Percentiles rank a stretch among this genome's conserved stretches.
Conservation (phyloP, 1,140 invertebrate genomes). For the Campoletis sonorensis region DNA sequence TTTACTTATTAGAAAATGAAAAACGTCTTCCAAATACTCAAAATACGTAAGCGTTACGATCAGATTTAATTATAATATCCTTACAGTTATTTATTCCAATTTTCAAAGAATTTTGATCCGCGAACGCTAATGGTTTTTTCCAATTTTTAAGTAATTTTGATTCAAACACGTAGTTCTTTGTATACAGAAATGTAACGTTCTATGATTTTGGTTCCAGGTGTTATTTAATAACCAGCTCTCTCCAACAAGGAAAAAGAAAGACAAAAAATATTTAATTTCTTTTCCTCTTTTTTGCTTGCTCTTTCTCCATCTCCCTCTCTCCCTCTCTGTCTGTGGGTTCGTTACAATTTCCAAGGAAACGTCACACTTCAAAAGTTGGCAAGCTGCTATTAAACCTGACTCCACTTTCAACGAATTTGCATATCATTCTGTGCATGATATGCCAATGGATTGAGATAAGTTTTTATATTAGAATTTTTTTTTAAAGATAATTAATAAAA, state of each 20-base stretch:
- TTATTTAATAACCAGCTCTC: neutral
- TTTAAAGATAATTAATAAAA: no score
- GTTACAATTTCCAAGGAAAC: neutral
- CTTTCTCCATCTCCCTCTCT: no score
- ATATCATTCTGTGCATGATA: neutral
- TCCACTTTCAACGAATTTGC: slow-evolving; percentile 2
- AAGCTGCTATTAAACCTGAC: neutral
- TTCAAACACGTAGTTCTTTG: neutral
- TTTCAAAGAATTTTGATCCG: no score
- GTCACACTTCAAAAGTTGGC: slow-evolving; percentile 7
- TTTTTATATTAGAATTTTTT: neutral
- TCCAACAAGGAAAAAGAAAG: no score
- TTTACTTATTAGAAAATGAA: no score
- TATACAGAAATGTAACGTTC: neutral
- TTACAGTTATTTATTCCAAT: no score
- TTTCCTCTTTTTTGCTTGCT: no score
- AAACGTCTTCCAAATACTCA: no score
- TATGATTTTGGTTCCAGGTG: neutral
- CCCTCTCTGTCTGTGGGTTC: neutral
- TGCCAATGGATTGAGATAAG: neutral
- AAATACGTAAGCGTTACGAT: no score
- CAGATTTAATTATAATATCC: no score
- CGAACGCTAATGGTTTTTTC: no score
- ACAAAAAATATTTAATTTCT: no score
- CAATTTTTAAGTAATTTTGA: neutral